Conservation (phyloP, 1,140 invertebrate species). For the Holcopasites calliopsidis region DNA sequence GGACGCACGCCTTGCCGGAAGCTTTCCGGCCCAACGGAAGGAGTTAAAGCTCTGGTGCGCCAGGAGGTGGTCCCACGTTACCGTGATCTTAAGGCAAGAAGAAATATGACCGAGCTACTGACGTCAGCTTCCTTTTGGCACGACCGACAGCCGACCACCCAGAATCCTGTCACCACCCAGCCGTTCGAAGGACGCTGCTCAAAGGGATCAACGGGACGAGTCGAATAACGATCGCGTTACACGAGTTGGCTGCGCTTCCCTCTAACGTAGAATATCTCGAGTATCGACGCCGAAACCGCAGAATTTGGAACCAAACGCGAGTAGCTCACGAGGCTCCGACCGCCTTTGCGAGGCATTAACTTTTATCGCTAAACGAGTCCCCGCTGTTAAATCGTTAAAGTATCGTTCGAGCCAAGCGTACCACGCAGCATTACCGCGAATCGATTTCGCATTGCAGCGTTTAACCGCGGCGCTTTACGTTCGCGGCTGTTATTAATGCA, state of each 20-base stretch:
- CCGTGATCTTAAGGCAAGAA: slow-evolving; percentile 68
- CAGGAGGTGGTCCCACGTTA: slow-evolving; percentile 59
- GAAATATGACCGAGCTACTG: slow-evolving; percentile 74
- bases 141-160: slow-evolving; percentile 74
- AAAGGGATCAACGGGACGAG: slow-evolving; percentile 54
- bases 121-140: slow-evolving; percentile 71
- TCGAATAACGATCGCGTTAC: slow-evolving; percentile 58
- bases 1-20: slow-evolving; percentile 46
- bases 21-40: slow-evolving; percentile 47
- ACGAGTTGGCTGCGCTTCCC: slow-evolving; percentile 40
- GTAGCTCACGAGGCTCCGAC: slow-evolving; percentile 1
- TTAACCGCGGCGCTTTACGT: slow-evolving; percentile 3
- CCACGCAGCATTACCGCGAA: slow-evolving; percentile 13
- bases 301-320: neutral
- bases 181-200: slow-evolving; percentile 55
- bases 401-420: slow-evolving; percentile 12
- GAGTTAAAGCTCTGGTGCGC: slow-evolving; percentile 23
- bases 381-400: slow-evolving; percentile 22
- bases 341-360: neutral
- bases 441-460: slow-evolving; percentile 29
- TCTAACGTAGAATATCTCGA: too few species aligned
- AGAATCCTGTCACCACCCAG: slow-evolving; percentile 76
- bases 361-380: slow-evolving; percentile 1
- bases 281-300: neutral
- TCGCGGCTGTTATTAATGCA: slow-evolving; percentile 16